Base-by-base conservation (phyloP, 2,888 invertebrate genomes). In the Sminthurides aquaticus region DNA sequence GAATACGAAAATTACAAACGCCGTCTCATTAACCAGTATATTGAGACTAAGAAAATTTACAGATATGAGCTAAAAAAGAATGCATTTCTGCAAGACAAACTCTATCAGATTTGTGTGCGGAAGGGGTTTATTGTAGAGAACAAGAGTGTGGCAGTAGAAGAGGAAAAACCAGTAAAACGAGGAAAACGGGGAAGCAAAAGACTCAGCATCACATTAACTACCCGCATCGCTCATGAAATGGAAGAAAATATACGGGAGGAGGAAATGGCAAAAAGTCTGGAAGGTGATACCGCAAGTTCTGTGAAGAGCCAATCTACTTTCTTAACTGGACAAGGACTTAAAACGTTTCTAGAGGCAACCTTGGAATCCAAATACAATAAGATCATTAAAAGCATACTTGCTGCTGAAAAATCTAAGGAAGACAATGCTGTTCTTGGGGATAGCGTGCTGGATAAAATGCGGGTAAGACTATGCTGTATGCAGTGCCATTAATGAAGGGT, bases 81-180 rank as follows among this genome's bases (percentile, higher is more conserved):
- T 62, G 62, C 65, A 3, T 67, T 61, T 49, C 43, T 67, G n/a
- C 67, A 67, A 28, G 67, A 67, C 48, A 60, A 65, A 20, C 24
- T 67, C 25, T 67, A 65, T 43, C 43, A 52, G 25, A 67, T 62
- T 24, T 62, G 62, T 28, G 60, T 67, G 1, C 65, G 67, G 18
- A 67, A 67, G 60, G 65, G 67, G 1, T 49, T 67, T 49, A 65
- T 67, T 18, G 56, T 57, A 3, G 67, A 67, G 27, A 57, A 58
- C 28, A 56, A 67, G 24, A 24, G 15, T 3, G 60, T 11, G 1
- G 48, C 26, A 20, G 64, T 64, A 5, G 64, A 61, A 24, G 49
- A 34, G 20, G 20, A 29, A 24, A 54, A 20, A 20, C 54, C 11
- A 54, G 8, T 20, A 54, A 54, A 22, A n/a, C 24, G 56, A 29